Evolutionary conservation across 2,113 vertebrate genomes (phyloP), one percentile per base, ranked within the genome.

Genomic region (Maccullochella peelii): DNA sequence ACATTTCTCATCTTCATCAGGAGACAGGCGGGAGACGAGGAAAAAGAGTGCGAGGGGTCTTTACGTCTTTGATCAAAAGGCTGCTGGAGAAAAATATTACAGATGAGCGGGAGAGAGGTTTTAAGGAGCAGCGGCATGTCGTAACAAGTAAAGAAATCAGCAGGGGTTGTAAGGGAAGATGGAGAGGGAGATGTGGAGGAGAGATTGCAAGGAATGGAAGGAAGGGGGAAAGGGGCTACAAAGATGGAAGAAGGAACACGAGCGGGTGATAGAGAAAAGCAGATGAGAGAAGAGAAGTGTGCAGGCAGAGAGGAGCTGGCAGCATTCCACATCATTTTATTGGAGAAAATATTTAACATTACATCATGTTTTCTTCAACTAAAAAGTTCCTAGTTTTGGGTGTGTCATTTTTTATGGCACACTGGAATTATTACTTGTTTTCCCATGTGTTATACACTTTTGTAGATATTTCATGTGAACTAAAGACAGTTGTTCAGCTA

Each of bases 1-100:
- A 80, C 75, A 66, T 71, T 79, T 84, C 73, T 82, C 77, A 82
- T 85, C 80, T 73, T 68, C 76, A 65, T 74, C 77, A 47, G 16
- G 25, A 82, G 73, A 71, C 71, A 68, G 57, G 40, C 14, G 10
- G 8, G 5, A 65, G 47, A 33, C 9, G 40, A 72, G 40, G 49
- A 20, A 59, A 59, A n/a, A 27, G 70, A 58, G 44, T 4, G 20
- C 14, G 3, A 55, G 33, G 23, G 23, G 59, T 61, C 27, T 70
- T 80, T 42, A 54, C 5, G 30, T 74, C 78, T 84, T 57, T 82
- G 81, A 84, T 84, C 77, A 73, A 65, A 87, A 72, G 57, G n/a
- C 61, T 71, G 77, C 77, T 25, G 57, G 16, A 61, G 79, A 73
- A 44, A 81, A 62, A 69, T 55, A 59, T 76, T 68, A 54, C 23